These are phyloP conservation scores for Platysteira castanea DNA, from an alignment of 2,113 vertebrate genomes.

Conservation along the genomic window DNA sequence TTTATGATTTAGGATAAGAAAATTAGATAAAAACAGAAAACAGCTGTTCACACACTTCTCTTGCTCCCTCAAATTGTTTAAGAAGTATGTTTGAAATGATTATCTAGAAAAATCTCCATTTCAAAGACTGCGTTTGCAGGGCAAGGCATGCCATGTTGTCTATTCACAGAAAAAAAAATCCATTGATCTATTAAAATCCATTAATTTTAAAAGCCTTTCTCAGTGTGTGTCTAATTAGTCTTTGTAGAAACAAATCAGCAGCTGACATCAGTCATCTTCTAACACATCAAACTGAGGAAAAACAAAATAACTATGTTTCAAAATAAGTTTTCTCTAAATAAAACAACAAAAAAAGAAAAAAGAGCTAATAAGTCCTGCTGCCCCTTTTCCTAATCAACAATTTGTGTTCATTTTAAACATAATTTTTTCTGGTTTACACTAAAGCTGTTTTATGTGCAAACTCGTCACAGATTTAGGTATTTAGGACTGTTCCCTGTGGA, in stretches of 20 bases:
- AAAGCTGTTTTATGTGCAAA: not conserved
- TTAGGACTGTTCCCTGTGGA: constrained; percentile 6
- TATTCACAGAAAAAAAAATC: not conserved
- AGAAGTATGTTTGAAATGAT: not conserved
- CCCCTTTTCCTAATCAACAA: not conserved
- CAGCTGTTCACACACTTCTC: not conserved
- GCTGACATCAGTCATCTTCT: not conserved
- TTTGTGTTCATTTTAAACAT: not conserved
- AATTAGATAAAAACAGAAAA: not conserved
- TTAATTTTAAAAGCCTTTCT: not conserved
- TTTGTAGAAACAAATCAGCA: not conserved
- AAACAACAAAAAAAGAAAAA: not conserved
- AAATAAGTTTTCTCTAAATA: not conserved
- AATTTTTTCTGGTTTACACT: not conserved
- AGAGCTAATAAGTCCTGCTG: not conserved
- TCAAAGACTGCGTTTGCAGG: not conserved
- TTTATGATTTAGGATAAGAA: not conserved
- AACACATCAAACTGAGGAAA: not conserved
- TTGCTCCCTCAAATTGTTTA: not conserved
- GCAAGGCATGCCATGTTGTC: too few relatives aligned
- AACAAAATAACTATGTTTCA: not conserved
- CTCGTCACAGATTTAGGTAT: not conserved
- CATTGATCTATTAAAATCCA: not conserved
- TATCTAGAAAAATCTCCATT: not conserved
- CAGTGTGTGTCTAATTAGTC: not conserved